Conservation (phyloP, 2,888 invertebrate species). For the Anoplius nigerrimus region DNA sequence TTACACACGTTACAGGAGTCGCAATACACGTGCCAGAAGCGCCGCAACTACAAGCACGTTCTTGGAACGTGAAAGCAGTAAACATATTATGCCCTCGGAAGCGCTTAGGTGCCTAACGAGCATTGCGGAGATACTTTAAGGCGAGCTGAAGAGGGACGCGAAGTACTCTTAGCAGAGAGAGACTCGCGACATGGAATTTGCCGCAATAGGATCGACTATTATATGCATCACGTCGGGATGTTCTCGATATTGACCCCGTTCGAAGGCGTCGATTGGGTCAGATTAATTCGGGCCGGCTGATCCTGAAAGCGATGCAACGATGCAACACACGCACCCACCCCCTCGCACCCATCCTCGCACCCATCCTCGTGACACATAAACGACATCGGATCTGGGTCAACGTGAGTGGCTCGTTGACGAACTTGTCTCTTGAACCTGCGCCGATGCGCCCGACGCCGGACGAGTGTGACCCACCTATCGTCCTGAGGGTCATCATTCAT, state of each 20-base stretch:
- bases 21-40: too few relatives aligned
- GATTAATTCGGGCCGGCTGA: conserved; percentile 37
- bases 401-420: conserved; percentile 39
- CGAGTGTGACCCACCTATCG: conserved; percentile 37
- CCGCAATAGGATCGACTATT: background rate
- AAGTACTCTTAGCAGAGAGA: too few relatives aligned
- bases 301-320: conserved; percentile 21
- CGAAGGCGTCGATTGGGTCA: conserved; percentile 32
- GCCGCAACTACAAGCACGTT: too few relatives aligned
- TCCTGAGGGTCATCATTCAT: conserved; percentile 32
- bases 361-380: conserved; percentile 1
- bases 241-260: conserved; percentile 15
- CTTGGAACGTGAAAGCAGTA: too few relatives aligned
- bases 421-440: conserved; percentile 60
- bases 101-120: too few relatives aligned
- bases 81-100: too few relatives aligned
- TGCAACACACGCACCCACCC: conserved; percentile 9
- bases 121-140: too few relatives aligned
- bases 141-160: too few relatives aligned
- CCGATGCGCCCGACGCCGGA: conserved; percentile 5
- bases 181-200: background rate
- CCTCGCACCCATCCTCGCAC: background rate
- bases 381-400: conserved; percentile 49
- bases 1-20: too few relatives aligned
- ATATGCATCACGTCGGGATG: background rate